Base-by-base conservation (phyloP, 2,888 invertebrate species). In the Eupithecia inturbata region DNA sequence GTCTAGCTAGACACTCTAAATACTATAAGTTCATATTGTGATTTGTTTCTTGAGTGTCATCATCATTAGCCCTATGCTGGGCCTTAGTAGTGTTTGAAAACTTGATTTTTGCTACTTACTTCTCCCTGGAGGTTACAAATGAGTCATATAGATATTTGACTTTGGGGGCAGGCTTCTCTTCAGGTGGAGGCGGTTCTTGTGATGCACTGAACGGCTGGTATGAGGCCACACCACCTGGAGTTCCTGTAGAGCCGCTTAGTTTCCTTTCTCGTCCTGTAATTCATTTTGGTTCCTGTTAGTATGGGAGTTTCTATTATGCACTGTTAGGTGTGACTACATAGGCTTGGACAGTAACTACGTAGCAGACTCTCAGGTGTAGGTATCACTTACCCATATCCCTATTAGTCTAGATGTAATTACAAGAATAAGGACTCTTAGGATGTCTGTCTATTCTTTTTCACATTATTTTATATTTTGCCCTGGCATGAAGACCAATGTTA, bases 141-240 rank as follows among this genome's bases (percentile, higher is more conserved):
- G 95, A 94, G 77, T 96, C 96, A 87, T 96, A 95, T 4, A 95
- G 85, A 77, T 93, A 95, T 88, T 95, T 96, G 82, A 95, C 96
- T 89, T 93, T 89, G 6, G 96, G 96, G 49, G 96, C 91, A 74
- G 96, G 96, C 84, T 97, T 96, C 76, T 96, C 96, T 82, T 96
- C 96, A 90, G 91, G 96, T 93, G 88, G 97, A 95, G 85, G 97
- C 92, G 87, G 97, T 96, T 89, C 98, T 96, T 88, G 97, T 3
- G 97, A 97, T 0, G 98, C 97, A 75, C 98, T 97, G 86, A 98
- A 99, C 4, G 99, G 98, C 86, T 98, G 98, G 90, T 98, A 99
- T 0, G 97, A 97, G 45, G 97, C 96, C 1, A 98, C 96, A 12
- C 96, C 96, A 80, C 97, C 96, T 63, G 89, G 85, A 14, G 95